These are phyloP conservation scores for Caerostris darwini DNA, from an alignment of 1,140 invertebrate species.

Conservation along the genomic window DNA sequence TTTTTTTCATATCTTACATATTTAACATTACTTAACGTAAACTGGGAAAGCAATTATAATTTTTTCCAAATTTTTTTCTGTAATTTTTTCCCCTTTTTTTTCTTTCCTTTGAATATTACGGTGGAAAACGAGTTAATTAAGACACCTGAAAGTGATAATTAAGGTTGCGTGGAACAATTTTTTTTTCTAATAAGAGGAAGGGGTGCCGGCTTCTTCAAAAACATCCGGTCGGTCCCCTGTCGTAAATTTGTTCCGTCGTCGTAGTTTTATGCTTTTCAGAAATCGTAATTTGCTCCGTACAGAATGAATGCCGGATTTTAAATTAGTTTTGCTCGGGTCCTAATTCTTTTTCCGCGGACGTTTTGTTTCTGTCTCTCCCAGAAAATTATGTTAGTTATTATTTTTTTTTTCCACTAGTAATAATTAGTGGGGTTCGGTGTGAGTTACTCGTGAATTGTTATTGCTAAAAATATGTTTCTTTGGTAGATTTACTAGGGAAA, in stretches of 20 bases:
- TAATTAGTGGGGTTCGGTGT: too few species aligned
- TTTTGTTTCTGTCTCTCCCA: neutral
- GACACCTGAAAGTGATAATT: neutral
- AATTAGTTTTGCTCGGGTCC: neutral
- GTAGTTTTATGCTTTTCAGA: neutral
- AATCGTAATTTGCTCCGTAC: neutral
- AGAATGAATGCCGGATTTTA: neutral
- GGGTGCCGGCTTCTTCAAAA: neutral
- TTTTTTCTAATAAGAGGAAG: neutral
- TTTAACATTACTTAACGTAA: too few species aligned
- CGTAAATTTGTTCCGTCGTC: neutral
- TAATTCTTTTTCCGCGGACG: neutral
- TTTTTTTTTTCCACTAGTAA: too few species aligned
- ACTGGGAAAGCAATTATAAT: too few species aligned
- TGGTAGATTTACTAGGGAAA: too few species aligned
- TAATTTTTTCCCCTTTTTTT: neutral
- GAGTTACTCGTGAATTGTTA: too few species aligned
- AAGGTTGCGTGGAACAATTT: neutral
- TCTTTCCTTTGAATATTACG: neutral
- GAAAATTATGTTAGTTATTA: too few species aligned
- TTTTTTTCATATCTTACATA: too few species aligned
- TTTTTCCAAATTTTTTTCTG: too few species aligned
- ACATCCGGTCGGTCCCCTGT: neutral
- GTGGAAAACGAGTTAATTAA: neutral
- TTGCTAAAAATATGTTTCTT: too few species aligned